These are phyloP conservation scores for Drosophila punjabiensis DNA, from an alignment of 1,140 invertebrate genomes.

Conservation along the genomic window DNA sequence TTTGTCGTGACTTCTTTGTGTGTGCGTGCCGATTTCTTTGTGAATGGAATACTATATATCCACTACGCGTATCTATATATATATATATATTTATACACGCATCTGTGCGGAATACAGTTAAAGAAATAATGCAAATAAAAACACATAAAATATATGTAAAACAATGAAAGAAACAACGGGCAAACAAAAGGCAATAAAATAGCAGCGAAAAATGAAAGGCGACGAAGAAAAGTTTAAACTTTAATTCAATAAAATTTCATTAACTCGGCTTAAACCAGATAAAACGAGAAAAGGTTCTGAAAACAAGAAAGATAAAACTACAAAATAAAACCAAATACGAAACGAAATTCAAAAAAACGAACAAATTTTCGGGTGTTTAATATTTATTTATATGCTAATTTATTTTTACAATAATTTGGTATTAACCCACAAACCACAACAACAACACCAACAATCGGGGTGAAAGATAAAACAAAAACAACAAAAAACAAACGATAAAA, in stretches of 20 bases:
- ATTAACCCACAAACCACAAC: conserved; percentile 70
- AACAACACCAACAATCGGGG: conserved; percentile 32
- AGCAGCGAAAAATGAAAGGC: conserved; percentile 67
- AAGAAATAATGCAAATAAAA: conserved; percentile 20
- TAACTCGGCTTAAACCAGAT: conserved; percentile 23
- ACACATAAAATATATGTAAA: conserved; percentile 4
- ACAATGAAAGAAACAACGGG: conserved; percentile 46
- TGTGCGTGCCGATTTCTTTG: conserved; percentile 55
- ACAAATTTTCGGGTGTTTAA: conserved; percentile 36
- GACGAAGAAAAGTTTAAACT: conserved; percentile 52
- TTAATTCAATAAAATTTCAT: conserved; percentile 61
- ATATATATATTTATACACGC: too few relatives aligned
- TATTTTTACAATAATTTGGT: conserved; percentile 75
- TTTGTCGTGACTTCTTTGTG: conserved; percentile 47
- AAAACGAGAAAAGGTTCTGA: conserved; percentile 37
- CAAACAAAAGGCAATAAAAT: conserved; percentile 32
- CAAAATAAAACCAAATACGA: conserved; percentile 21
- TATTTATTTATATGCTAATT: conserved; percentile 78
- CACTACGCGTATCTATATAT: neutral
- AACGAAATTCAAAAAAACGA: conserved; percentile 20
- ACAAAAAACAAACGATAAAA: conserved; percentile 28
- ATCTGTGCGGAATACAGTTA: neutral
- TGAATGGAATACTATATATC: conserved; percentile 40
- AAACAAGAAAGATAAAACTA: conserved; percentile 19
- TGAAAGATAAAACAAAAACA: conserved; percentile 43